Conservation (phyloP, 2,888 invertebrate genomes). For the Villa cingulata region DNA sequence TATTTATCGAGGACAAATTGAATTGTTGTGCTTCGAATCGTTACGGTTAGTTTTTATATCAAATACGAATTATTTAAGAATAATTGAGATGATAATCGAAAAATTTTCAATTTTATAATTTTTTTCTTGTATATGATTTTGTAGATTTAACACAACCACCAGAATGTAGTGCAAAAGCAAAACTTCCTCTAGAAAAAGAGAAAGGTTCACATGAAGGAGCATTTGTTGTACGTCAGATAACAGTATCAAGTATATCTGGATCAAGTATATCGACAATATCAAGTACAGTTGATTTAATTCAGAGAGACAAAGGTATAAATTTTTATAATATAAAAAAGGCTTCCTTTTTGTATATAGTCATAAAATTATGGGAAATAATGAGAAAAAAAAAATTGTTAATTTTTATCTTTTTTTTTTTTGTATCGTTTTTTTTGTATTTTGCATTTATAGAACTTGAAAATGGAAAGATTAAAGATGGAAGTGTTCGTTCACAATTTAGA, state of each 20-base stretch:
- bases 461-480: not conserved
- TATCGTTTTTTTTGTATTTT: too few species aligned
- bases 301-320: slow-evolving; percentile 6
- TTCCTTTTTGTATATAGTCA: too few species aligned
- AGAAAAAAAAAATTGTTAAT: too few species aligned
- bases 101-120: too few species aligned
- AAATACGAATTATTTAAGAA: not conserved
- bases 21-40: slow-evolving; percentile 33
- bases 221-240: slow-evolving; percentile 21
- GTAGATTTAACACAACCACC: slow-evolving; percentile 35
- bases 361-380: too few species aligned
- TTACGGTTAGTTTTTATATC: slow-evolving; percentile 23
- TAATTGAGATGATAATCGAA: not conserved
- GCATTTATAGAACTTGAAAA: too few species aligned
- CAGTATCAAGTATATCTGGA: not conserved
- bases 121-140: not conserved
- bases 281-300: too few species aligned
- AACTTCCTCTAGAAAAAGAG: slow-evolving; percentile 22
- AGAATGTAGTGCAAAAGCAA: slow-evolving; percentile 32
- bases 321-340: too few species aligned
- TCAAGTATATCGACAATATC: not conserved
- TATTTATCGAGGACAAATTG: slow-evolving; percentile 32
- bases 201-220: slow-evolving; percentile 21
- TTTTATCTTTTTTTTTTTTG: too few species aligned
- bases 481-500: not conserved